Evolutionary conservation across 1,140 invertebrate genomes (phyloP).

Genomic region (Papilio dardanus): DNA sequence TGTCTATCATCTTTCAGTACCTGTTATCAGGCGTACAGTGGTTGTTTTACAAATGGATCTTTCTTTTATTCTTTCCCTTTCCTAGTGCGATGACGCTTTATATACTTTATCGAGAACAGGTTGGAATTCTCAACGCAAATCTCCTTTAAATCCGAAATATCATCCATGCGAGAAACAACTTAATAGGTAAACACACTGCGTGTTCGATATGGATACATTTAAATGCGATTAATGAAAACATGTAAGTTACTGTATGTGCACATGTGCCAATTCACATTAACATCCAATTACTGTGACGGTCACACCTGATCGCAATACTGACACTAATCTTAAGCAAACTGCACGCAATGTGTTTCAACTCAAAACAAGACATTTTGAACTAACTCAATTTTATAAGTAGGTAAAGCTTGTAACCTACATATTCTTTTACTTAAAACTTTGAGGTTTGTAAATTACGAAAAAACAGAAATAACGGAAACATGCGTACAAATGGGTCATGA

Average conservation of each 20-base stretch:
- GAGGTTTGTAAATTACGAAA: not conserved
- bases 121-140: no score
- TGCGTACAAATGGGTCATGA: not conserved
- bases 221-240: not conserved
- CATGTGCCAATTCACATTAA: not conserved
- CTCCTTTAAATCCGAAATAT: not conserved
- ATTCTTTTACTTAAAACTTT: no score
- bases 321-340: not conserved
- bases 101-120: no score
- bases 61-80: no score
- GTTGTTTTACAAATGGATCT: no score
- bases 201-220: not conserved
- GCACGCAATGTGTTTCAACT: not conserved
- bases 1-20: no score
- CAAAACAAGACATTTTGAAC: not conserved
- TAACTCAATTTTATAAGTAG: not conserved
- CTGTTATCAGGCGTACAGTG: no score
- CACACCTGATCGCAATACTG: not conserved
- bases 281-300: not conserved
- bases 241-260: not conserved
- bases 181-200: not conserved
- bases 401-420: not conserved
- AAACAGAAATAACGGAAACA: not conserved
- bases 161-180: not conserved
- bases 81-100: no score